Evolutionary conservation across 2,113 vertebrate species (phyloP).

Genomic region (Phrynosoma platyrhinos): DNA sequence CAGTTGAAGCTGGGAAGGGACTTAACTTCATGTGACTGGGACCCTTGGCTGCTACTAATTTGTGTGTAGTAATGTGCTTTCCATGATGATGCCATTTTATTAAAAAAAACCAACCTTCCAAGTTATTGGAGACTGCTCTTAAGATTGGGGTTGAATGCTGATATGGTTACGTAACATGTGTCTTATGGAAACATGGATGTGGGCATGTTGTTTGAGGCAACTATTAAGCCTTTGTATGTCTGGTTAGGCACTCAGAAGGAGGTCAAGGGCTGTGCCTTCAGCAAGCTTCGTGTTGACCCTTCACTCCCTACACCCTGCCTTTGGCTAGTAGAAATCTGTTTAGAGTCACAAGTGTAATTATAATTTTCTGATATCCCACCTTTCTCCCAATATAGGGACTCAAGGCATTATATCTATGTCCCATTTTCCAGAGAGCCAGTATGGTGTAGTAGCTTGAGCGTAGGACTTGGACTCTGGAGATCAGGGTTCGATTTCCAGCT

Average conservation of each 20-base stretch:
- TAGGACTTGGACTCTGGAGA: too few relatives aligned
- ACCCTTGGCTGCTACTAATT: neutral
- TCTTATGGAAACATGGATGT: neutral
- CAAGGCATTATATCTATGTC: too few relatives aligned
- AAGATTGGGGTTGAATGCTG: neutral
- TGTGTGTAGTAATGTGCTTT: neutral
- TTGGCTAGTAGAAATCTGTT: too few relatives aligned
- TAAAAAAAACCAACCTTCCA: too few relatives aligned
- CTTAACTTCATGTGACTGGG: neutral
- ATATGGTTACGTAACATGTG: neutral
- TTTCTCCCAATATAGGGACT: too few relatives aligned
- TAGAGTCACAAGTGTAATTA: too few relatives aligned
- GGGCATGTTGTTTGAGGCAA: neutral
- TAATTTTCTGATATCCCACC: too few relatives aligned
- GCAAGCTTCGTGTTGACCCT: neutral
- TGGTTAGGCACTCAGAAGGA: neutral
- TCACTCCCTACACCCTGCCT: too few relatives aligned
- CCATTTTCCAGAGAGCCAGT: too few relatives aligned
- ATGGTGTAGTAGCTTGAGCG: too few relatives aligned
- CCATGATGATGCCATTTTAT: neutral
- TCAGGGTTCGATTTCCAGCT: too few relatives aligned
- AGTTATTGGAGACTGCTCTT: neutral
- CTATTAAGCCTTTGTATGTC: neutral
- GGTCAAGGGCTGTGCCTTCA: neutral
- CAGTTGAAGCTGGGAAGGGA: neutral